Evolutionary conservation across 2,113 vertebrate species (phyloP), one percentile per base, ranked within the genome.

Genomic region (Pyrgilauda ruficollis): DNA sequence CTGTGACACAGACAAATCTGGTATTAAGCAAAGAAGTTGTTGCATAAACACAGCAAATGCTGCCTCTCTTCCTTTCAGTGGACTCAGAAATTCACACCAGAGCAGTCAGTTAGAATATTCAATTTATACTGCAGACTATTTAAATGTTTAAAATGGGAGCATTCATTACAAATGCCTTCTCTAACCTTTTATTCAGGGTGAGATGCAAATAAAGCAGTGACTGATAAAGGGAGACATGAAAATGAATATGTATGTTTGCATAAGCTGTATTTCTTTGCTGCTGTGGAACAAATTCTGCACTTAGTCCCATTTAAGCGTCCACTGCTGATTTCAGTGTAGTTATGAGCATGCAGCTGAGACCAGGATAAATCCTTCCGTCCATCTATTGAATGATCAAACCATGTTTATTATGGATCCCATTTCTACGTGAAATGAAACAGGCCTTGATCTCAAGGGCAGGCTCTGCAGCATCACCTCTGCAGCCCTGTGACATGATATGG

Each of bases 1-100:
- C 69, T 52, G 87, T 82, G 62, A 82, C 91, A 64, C n/a, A 82
- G 87, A 84, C 64, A 95, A 79, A 87, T 94, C 61, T 82, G 84
- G n/a, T 84, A 68, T 87, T 92, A 94, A 91, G 73, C 52, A 72
- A 78, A 75, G 69, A 94, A 92, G 41, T 22, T 64, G 55, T 80
- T 92, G 39, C 72, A 81, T 78, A 81, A 96, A 78, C 53, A 64
- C 3, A 4, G 52, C 39, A 87, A 92, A 76, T 50, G 27, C 52
- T 91, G 47, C 62, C 18, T 94, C 33, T 92, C 31, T 75, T 87
- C 56, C 43, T 84, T 93, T 89, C 74, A 53, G 14, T n/a, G 64
- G 73, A 55, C 61, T 87, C 37, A 84, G 87, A 75, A 91, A 91
- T 84, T 95, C 84, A 91, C 61, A 91, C 55, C 47, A 83, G 63